A percentile compares a stretch with the other conserved stretches of the same genome.
phyloP scores from a whole-genome alignment of 2,113 vertebrate genomes.

The Accipiter cooperii region DNA sequence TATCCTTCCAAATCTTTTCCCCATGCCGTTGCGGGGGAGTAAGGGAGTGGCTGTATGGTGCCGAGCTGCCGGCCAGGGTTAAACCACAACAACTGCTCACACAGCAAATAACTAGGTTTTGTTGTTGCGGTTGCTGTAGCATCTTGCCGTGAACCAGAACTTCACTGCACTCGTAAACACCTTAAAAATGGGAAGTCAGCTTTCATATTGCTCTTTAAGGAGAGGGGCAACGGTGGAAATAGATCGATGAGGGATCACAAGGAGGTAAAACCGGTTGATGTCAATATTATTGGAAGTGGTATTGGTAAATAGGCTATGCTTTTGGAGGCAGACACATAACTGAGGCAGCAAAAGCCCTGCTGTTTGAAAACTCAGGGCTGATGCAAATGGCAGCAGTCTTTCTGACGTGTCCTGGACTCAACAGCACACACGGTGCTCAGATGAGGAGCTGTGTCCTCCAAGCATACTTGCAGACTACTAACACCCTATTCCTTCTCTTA shows the following conservation, averaged over 20 bases:
- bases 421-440: background rate
- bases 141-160: background rate
- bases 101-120: background rate
- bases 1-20: background rate
- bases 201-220: background rate
- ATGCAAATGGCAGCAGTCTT: background rate
- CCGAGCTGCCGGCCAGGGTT: background rate
- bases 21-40: background rate
- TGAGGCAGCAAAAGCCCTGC: background rate
- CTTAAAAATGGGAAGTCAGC: background rate
- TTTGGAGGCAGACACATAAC: background rate
- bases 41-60: background rate
- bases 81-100: background rate
- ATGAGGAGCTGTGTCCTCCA: background rate
- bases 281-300: background rate
- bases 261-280: background rate
- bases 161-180: background rate
- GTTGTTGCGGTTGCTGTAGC: accelerated
- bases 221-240: background rate
- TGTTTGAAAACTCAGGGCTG: background rate
- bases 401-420: background rate
- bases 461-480: background rate
- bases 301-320: background rate
- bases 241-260: background rate
- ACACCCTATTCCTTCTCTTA: background rate